These are phyloP conservation scores for Solea senegalensis DNA, from an alignment of 2,113 vertebrate species.

Conservation along the genomic window DNA sequence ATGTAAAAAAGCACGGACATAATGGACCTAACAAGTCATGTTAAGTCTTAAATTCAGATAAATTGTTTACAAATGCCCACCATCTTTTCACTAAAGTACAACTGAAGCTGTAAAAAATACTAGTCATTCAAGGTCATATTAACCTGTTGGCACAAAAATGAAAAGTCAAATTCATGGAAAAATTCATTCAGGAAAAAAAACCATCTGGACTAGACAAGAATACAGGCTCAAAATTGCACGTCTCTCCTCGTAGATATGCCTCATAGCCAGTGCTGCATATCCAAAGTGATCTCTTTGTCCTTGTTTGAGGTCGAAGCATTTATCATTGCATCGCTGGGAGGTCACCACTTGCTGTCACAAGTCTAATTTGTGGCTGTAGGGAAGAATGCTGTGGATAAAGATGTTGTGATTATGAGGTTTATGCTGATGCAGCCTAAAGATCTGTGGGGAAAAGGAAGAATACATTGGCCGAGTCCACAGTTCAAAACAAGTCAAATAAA, in stretches of 20 bases:
- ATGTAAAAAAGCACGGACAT: neutral
- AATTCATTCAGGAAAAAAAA: too few relatives aligned
- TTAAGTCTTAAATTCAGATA: too few relatives aligned
- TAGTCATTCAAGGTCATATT: neutral
- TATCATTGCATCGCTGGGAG: slow-evolving; percentile 21
- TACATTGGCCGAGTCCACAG: slow-evolving; percentile 7
- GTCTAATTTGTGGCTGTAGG: slow-evolving; percentile 66
- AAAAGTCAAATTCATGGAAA: too few relatives aligned
- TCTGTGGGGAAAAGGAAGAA: slow-evolving; percentile 23
- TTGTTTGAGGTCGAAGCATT: slow-evolving; percentile 15
- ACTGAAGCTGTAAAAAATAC: too few relatives aligned
- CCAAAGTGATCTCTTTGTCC: slow-evolving; percentile 7
- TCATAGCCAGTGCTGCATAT: neutral
- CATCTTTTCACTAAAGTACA: too few relatives aligned
- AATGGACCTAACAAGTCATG: neutral
- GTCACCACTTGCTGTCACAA: slow-evolving; percentile 45
- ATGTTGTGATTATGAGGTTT: slow-evolving; percentile 71
- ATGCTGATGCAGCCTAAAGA: slow-evolving; percentile 48
- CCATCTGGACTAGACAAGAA: too few relatives aligned
- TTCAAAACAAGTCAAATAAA: slow-evolving; percentile 22
- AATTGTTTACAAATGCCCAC: too few relatives aligned
- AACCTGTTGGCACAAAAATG: too few relatives aligned
- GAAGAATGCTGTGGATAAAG: slow-evolving; percentile 67
- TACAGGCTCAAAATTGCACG: too few relatives aligned
- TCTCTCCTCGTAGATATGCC: neutral